Percentiles rank a stretch among this genome's conserved stretches.
phyloP scores from a whole-genome alignment of 2,797 vertebrate genomes.

The Eulemur albifrons region DNA sequence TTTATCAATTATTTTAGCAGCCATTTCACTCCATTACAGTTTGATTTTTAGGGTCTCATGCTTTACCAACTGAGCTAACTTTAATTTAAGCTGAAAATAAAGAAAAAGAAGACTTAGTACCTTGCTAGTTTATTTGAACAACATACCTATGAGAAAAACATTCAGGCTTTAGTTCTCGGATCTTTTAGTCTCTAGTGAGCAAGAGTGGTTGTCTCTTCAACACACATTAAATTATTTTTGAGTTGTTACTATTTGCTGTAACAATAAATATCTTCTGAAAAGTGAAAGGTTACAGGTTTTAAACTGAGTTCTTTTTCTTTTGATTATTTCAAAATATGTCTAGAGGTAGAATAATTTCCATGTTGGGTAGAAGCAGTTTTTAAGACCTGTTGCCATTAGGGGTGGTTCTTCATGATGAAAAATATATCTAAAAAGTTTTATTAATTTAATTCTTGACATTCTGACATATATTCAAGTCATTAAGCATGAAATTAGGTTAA shows the following conservation, averaged over 20 bases:
- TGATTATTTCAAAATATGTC: background rate
- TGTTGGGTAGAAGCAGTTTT: background rate
- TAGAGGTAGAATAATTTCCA: background rate
- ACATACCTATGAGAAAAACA: background rate
- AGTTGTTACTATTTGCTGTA: background rate
- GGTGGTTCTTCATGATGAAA: background rate
- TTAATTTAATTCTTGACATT: background rate
- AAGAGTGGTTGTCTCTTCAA: background rate
- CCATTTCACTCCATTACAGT: background rate
- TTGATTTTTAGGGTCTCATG: background rate
- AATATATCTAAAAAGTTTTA: background rate
- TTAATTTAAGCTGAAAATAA: background rate
- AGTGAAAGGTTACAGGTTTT: background rate
- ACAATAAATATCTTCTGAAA: background rate
- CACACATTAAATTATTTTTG: background rate
- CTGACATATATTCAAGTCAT: background rate
- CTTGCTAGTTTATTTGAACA: background rate
- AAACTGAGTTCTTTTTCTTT: background rate
- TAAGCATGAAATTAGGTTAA: background rate
- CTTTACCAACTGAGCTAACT: background rate
- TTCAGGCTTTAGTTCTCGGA: background rate
- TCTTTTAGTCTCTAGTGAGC: background rate
- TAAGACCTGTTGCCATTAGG: background rate
- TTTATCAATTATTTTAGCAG: background rate
- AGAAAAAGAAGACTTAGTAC: background rate